A percentile compares a stretch with the other conserved stretches of the same genome.
Evolutionary conservation across 2,113 vertebrate genomes (phyloP).

Genomic region (Nibea coibor): DNA sequence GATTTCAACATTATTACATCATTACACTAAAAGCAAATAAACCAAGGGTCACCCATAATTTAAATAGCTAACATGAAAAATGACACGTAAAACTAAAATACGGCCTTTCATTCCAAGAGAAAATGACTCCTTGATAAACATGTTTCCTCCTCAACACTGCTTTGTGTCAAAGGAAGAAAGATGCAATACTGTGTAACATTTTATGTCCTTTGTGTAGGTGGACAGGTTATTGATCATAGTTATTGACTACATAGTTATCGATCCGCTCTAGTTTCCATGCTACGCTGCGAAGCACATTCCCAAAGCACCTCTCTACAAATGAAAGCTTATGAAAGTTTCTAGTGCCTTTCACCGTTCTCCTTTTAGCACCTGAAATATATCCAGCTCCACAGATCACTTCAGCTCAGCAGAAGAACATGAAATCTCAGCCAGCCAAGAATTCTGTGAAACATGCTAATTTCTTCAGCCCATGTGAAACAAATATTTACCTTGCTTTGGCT

Average conservation of each 20-base stretch:
- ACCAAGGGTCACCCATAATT: background rate
- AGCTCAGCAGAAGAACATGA: conserved; percentile 17
- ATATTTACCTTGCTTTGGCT: background rate
- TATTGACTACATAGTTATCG: conserved; percentile 9
- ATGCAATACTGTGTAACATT: background rate
- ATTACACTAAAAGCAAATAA: background rate
- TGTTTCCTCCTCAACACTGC: background rate
- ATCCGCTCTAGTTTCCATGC: background rate
- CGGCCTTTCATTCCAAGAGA: background rate
- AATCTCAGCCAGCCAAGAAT: conserved; percentile 32
- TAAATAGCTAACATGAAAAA: background rate
- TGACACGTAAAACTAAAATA: background rate
- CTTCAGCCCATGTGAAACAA: background rate
- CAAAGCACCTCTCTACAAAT: background rate
- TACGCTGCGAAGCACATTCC: background rate
- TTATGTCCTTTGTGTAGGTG: background rate
- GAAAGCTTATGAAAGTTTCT: conserved; percentile 15
- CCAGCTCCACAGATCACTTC: conserved; percentile 13
- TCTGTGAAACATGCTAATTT: conserved; percentile 38
- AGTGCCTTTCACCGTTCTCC: conserved; percentile 1
- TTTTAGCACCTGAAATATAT: conserved; percentile 48
- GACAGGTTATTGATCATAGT: conserved; percentile 16
- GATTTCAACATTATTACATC: no score
- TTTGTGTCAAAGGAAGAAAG: background rate
- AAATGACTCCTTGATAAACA: background rate